Base-by-base conservation (phyloP, 2,113 vertebrate genomes). In the Ivindomyrus marchei region DNA sequence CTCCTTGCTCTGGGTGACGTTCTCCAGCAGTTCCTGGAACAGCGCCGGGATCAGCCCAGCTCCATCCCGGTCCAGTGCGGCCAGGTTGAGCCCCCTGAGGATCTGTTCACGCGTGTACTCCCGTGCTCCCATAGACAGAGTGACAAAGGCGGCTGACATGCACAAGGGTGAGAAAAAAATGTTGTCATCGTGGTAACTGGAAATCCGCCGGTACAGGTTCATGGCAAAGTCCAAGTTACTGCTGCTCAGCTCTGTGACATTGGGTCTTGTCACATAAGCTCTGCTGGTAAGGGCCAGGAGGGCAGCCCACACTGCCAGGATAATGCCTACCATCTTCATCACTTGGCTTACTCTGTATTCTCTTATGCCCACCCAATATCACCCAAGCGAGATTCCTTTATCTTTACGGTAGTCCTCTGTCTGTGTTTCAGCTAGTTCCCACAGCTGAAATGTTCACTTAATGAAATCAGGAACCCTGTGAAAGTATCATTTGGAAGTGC, bases 151-250 rank as follows among this genome's bases (percentile, higher is more conserved):
- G 46, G 94, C 94, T n/a, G 97, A 97, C 86, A 98, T 58, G 3
- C 97, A 96, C 45, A 98, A 88, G 0, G 97, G 98, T 1, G 98
- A 98, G 91, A 98, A 96, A 74, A 98, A 95, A 13, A 98, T 94
- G 53, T 98, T 99, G 70, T 96, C 91, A 15, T 98, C 97, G 0
- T 98, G 95, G 84, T 93, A 95, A 92, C 93, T 90, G 39, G 98
- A 95, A 91, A 98, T 96, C 95, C 94, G 97, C 87, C 96, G 95
- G 92, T 98, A 98, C 39, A 98, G 95, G 88, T 96, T 96, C 94
- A 99, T 97, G 58, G 97, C 97, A 91, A 98, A 97, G 92, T 97
- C 95, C 49, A 94, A 94, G 86, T 96, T 97, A 90, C 95, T 96
- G 89, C 95, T 93, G 10, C 97, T 95, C n/a, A 98, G 96, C 90